phyloP scores from a whole-genome alignment of 2,797 vertebrate genomes.

The Helicolenus hilgendorfi region DNA sequence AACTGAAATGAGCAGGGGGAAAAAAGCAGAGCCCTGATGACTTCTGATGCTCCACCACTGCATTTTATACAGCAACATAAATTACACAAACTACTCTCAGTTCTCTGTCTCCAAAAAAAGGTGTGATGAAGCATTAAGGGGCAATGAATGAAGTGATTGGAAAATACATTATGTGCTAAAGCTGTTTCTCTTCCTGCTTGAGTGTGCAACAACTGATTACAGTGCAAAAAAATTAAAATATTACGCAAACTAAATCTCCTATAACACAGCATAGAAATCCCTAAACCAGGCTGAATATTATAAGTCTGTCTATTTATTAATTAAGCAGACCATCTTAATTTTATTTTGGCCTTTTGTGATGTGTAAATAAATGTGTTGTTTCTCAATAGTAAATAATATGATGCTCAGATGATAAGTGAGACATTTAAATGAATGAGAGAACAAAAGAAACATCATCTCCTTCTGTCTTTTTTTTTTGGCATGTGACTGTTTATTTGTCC shows the following conservation, averaged over 20 bases:
- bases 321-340: background rate
- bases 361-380: background rate
- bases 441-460: constrained; percentile 18
- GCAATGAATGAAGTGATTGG: background rate
- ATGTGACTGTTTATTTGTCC: constrained; percentile 37
- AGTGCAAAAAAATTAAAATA: background rate
- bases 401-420: background rate
- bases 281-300: background rate
- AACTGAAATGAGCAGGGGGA: background rate
- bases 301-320: background rate
- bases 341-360: background rate
- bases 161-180: background rate
- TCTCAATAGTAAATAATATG: background rate
- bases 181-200: background rate
- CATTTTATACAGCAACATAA: background rate
- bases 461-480: constrained; percentile 2
- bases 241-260: no score
- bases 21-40: background rate
- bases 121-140: background rate
- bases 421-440: background rate
- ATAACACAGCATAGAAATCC: background rate
- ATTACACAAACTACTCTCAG: background rate
- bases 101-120: background rate
- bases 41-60: background rate
- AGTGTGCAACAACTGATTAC: background rate